phyloP scores from a whole-genome alignment of 2,888 invertebrate species.

The Calameuta pallipes region DNA sequence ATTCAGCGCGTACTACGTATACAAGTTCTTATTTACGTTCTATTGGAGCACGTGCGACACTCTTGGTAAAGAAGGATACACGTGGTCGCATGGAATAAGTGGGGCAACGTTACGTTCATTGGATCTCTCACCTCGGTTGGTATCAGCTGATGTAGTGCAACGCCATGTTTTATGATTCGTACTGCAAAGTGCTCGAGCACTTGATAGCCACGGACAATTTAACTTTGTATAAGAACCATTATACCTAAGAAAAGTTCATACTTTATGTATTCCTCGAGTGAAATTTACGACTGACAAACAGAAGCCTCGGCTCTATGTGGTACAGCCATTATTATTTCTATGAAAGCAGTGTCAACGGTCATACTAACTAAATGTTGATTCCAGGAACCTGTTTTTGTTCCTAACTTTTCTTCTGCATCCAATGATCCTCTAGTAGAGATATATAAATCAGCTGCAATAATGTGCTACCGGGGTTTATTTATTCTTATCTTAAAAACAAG shows the following conservation, averaged over 20 bases:
- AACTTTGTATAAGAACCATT: neutral
- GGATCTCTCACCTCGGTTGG: neutral
- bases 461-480: neutral
- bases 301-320: neutral
- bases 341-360: neutral
- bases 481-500: neutral
- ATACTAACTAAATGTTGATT: neutral
- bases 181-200: neutral
- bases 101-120: neutral
- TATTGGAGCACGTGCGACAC: neutral
- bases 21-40: neutral
- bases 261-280: neutral
- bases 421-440: neutral
- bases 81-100: neutral
- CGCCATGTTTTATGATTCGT: neutral
- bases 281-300: neutral
- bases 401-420: neutral
- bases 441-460: neutral
- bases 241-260: neutral
- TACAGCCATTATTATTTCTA: neutral
- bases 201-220: neutral
- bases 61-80: neutral
- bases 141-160: neutral
- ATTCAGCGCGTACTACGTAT: neutral
- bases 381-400: neutral